A percentile compares a stretch with the other conserved stretches of the same genome.
These are phyloP conservation scores for Drosophila biarmipes DNA, from an alignment of 1,140 invertebrate species.

Conservation along the genomic window DNA sequence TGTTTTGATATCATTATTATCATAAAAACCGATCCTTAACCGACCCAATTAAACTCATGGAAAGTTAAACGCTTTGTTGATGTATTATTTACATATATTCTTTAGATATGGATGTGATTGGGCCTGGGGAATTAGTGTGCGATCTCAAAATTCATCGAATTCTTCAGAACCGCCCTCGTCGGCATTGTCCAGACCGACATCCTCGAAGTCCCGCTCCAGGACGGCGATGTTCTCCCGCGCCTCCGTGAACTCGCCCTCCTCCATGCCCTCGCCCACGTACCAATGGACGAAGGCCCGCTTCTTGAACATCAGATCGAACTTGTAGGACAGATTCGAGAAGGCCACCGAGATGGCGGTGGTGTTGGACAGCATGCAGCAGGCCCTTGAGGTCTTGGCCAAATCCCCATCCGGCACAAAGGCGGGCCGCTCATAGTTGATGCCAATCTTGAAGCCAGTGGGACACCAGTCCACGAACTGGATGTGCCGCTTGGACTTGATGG, in stretches of 20 bases:
- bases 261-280: conserved; percentile 91
- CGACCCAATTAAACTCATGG: neutral
- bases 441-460: conserved; percentile 90
- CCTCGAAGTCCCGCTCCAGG: conserved; percentile 88
- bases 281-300: conserved; percentile 92
- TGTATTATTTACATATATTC: conserved; percentile 34
- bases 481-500: conserved; percentile 91
- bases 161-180: conserved; percentile 57
- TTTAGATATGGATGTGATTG: conserved; percentile 5
- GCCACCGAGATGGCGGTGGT: conserved; percentile 92
- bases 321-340: conserved; percentile 90
- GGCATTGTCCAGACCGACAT: conserved; percentile 81
- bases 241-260: conserved; percentile 90
- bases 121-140: neutral
- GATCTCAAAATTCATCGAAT: conserved; percentile 57
- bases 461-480: conserved; percentile 90
- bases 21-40: too few relatives aligned
- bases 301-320: conserved; percentile 93
- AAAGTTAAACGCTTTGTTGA: neutral
- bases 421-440: conserved; percentile 89
- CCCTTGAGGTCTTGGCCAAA: conserved; percentile 88
- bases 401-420: conserved; percentile 90
- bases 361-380: conserved; percentile 92
- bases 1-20: too few relatives aligned
- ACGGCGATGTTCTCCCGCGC: conserved; percentile 91